These are phyloP conservation scores for Amniataba percoides DNA, from an alignment of 2,797 vertebrate species.

Conservation along the genomic window DNA sequence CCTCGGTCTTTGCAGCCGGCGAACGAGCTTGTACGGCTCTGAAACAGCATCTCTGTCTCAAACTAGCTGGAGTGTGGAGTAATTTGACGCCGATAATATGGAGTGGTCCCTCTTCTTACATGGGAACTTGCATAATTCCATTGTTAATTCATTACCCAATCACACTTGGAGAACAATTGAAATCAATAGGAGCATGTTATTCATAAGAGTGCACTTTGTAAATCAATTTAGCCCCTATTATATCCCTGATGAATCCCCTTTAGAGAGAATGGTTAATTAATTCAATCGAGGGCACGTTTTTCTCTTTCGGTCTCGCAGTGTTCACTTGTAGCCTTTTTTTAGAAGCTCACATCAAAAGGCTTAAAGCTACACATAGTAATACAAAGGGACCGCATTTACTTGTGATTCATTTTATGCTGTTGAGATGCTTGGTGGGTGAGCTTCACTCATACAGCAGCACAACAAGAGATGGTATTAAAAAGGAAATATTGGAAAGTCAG, in stretches of 20 bases:
- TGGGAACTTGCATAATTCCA: slow-evolving; percentile 23
- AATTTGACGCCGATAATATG: neutral
- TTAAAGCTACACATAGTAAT: slow-evolving; percentile 31
- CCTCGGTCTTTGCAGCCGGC: slow-evolving; percentile 5
- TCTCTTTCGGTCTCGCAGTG: slow-evolving; percentile 19
- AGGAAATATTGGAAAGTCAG: neutral
- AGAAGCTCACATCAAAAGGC: slow-evolving; percentile 37
- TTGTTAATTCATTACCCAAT: slow-evolving; percentile 71
- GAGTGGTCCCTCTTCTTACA: slow-evolving; percentile 12
- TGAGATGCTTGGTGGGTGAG: slow-evolving; percentile 8
- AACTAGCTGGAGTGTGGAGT: neutral
- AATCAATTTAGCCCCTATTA: slow-evolving; percentile 81
- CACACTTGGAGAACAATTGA: slow-evolving; percentile 62
- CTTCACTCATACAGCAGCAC: slow-evolving; percentile 10
- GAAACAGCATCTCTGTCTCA: slow-evolving; percentile 24
- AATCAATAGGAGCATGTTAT: slow-evolving; percentile 76
- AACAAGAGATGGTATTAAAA: slow-evolving; percentile 35
- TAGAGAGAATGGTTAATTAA: slow-evolving; percentile 77
- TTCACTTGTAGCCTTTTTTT: slow-evolving; percentile 34
- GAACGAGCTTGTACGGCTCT: slow-evolving; percentile 1
- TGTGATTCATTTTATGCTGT: slow-evolving; percentile 25
- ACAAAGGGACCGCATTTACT: slow-evolving; percentile 13
- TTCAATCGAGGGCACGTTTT: slow-evolving; percentile 55
- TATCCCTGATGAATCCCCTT: slow-evolving; percentile 77
- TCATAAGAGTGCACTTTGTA: slow-evolving; percentile 78